Percentiles rank a stretch among this genome's conserved stretches.
Evolutionary conservation across 1,140 invertebrate genomes (phyloP).

Genomic region (Antheraea mylitta): DNA sequence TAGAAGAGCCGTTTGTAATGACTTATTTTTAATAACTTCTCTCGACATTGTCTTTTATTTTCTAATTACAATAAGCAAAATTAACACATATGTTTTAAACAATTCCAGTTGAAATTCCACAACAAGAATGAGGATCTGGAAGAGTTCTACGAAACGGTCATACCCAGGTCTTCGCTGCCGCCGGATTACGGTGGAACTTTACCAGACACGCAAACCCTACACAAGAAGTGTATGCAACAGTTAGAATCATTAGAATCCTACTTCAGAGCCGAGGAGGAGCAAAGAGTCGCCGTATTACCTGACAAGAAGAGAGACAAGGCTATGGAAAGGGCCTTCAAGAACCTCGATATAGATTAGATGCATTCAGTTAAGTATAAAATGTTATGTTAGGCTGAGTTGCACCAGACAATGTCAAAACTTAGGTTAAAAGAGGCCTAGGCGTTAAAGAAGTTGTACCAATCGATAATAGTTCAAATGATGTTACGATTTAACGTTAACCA

Average conservation of each 20-base stretch:
- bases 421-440: no score
- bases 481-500: no score
- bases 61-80: no score
- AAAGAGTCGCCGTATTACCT: slow-evolving; percentile 53
- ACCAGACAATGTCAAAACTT: no score
- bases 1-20: no score
- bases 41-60: no score
- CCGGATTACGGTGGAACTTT: slow-evolving; percentile 64
- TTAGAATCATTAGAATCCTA: slow-evolving; percentile 55
- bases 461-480: no score
- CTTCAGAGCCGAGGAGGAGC: slow-evolving; percentile 66
- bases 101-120: slow-evolving; percentile 69
- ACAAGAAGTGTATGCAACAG: slow-evolving; percentile 61
- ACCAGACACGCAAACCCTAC: slow-evolving; percentile 59
- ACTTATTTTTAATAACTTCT: no score
- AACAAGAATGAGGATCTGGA: slow-evolving; percentile 60
- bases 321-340: slow-evolving; percentile 62
- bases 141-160: slow-evolving; percentile 64
- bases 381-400: not conserved
- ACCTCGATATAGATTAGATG: slow-evolving; percentile 63
- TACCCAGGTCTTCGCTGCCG: slow-evolving; percentile 59
- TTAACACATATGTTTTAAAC: not conserved
- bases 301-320: slow-evolving; percentile 64
- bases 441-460: no score
- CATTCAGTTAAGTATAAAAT: not conserved